phyloP scores from a whole-genome alignment of 2,888 invertebrate species.

The Gonocerus acuteangulatus region DNA sequence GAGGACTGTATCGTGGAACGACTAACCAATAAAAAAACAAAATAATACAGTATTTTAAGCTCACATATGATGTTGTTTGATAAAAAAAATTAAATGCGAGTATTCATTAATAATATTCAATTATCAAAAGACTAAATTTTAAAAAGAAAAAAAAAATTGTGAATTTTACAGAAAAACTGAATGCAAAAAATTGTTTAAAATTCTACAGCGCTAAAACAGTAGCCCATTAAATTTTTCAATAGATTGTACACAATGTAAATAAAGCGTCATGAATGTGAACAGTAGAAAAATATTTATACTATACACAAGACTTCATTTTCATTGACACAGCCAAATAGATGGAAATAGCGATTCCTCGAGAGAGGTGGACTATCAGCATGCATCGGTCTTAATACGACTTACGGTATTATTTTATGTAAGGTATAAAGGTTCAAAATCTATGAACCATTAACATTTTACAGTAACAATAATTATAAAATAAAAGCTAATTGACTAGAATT shows the following conservation, averaged over 20 bases:
- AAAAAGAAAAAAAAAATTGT: too few species aligned
- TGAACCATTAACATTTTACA: background rate
- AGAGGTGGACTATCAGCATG: constrained; percentile 21
- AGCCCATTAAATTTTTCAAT: constrained; percentile 4
- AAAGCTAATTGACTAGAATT: background rate
- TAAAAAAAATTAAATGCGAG: too few species aligned
- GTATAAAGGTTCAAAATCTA: background rate
- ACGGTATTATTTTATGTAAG: background rate
- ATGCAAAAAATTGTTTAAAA: background rate
- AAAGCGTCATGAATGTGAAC: constrained; percentile 11
- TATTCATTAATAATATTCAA: too few species aligned
- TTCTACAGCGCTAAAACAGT: background rate
- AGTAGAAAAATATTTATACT: constrained; percentile 23
- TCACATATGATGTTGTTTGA: too few species aligned
- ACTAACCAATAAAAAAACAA: too few species aligned
- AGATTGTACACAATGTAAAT: background rate
- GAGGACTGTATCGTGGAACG: too few species aligned
- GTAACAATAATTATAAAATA: constrained; percentile 3
- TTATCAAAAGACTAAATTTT: too few species aligned
- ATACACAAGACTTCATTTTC: constrained; percentile 22
- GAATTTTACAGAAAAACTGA: background rate
- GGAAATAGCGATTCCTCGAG: constrained; percentile 8
- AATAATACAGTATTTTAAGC: too few species aligned
- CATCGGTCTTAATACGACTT: background rate
- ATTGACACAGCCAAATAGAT: constrained; percentile 21